Base-by-base conservation (phyloP, 2,888 invertebrate genomes). In the Micropterix aruncella region DNA sequence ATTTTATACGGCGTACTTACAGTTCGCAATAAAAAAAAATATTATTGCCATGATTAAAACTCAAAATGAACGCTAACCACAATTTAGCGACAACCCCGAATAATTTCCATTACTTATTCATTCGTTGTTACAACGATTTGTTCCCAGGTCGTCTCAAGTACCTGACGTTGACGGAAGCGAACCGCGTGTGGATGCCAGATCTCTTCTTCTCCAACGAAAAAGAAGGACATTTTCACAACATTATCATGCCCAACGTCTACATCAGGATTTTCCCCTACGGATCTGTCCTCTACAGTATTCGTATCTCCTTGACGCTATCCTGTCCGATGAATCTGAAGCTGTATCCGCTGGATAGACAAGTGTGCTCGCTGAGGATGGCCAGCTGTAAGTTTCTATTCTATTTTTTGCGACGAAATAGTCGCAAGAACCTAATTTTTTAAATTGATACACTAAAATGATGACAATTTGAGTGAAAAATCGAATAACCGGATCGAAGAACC, bases 121-220 rank as follows among this genome's bases (percentile, higher is more conserved):
- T n/a, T n/a, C n/a, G n/a, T n/a, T 27, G 27, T 27, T 7, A 27
- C 7, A 27, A 5, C 12, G 27, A 27, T 27, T 36, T 42, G 18
- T 50, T 57, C 58, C 5, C 63, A 85, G 91, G 90, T 58, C 83
- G 84, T 55, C 77, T 92, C 48, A 90, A 89, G 66, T 93, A 93
- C 73, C 75, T 93, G 52, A 92, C 93, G 46, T 73, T 94, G 59
- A 91, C 94, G 44, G 94, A 95, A 67, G 89, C 93, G 44, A 89
- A 88, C 68, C 80, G 91, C 55, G 91, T 96, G 46, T 97, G 96
- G 96, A 94, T 95, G 86, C 96, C 96, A 27, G 96, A 97, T 73
- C 74, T 95, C 54, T 96, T 95, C 77, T 95, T 95, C 72, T 88
- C 93, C 46, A 96, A 96, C 61, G 96, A 96, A 71, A 96, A 96